Percentiles rank a stretch among this genome's conserved stretches.
phyloP scores from a whole-genome alignment of 2,888 invertebrate genomes.

The Philaethria dido region DNA sequence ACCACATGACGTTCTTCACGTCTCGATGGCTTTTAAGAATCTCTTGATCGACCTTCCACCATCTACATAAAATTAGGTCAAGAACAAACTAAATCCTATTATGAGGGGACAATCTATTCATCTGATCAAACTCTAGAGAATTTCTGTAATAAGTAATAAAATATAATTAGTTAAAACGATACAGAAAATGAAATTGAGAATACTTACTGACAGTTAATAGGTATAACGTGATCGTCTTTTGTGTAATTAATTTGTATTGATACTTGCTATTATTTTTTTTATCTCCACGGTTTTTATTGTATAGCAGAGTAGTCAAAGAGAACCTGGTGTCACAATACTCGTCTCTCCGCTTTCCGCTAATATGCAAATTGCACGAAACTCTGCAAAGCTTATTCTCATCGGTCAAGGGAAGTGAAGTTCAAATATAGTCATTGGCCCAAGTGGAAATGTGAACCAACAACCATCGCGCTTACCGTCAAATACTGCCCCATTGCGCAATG shows the following conservation, averaged over 20 bases:
- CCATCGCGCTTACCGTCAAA: no score
- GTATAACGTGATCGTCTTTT: not conserved
- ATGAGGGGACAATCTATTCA: constrained; percentile 37
- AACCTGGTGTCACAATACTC: no score
- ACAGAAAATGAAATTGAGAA: constrained; percentile 10
- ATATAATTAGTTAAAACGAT: constrained; percentile 19
- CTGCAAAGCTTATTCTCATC: no score
- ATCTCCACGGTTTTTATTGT: not conserved
- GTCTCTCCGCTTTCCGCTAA: no score
- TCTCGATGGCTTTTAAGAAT: constrained; percentile 22
- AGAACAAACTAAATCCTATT: constrained; percentile 39
- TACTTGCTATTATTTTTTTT: not conserved
- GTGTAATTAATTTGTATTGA: not conserved
- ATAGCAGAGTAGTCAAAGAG: no score
- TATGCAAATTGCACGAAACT: no score
- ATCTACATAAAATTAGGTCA: constrained; percentile 30
- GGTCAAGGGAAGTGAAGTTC: no score
- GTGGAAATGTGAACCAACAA: no score
- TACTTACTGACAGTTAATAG: not conserved
- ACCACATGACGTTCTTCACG: constrained; percentile 4
- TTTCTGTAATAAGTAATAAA: constrained; percentile 14
- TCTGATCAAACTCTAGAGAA: constrained; percentile 28
- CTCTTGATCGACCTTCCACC: constrained; percentile 22
- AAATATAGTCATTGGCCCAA: no score
- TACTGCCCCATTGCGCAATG: no score